A percentile compares a stretch with the other conserved stretches of the same genome.
Evolutionary conservation across 2,888 invertebrate genomes (phyloP).

Genomic region (Ceratothoa steindachneri): DNA sequence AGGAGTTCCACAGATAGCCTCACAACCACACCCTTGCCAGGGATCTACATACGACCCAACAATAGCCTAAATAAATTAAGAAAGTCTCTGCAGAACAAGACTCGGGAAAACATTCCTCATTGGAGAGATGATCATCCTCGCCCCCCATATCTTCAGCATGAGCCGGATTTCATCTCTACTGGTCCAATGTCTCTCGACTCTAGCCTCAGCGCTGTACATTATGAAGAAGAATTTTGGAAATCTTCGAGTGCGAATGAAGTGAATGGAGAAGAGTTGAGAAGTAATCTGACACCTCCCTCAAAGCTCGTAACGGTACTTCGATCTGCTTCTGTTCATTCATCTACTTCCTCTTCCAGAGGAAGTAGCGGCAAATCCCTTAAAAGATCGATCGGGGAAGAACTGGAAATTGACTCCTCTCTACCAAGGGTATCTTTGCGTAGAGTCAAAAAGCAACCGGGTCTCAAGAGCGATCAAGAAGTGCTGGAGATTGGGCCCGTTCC

Average conservation of each 20-base stretch:
- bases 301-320: slow-evolving; percentile 3
- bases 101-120: background rate
- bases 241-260: slow-evolving; percentile 21
- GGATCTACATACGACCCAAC: slow-evolving; percentile 37
- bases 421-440: slow-evolving; percentile 12
- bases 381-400: slow-evolving; percentile 16
- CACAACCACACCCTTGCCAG: slow-evolving; percentile 38
- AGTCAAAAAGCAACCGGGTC: slow-evolving; percentile 34
- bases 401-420: slow-evolving; percentile 4
- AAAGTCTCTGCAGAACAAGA: background rate
- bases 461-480: slow-evolving; percentile 25
- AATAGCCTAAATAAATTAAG: background rate
- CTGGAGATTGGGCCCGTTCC: slow-evolving; percentile 23
- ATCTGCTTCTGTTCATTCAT: slow-evolving; percentile 5
- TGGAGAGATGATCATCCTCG: background rate
- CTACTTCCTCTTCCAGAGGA: background rate
- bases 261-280: background rate
- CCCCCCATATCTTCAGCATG: too few species aligned
- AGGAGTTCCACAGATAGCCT: slow-evolving; percentile 37
- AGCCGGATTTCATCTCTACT: background rate
- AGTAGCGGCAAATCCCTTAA: background rate
- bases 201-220: slow-evolving; percentile 25
- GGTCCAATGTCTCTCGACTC: slow-evolving; percentile 43
- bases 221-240: slow-evolving; percentile 28
- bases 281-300: background rate